Conservation (phyloP, 1,140 invertebrate genomes). For the Solenopsis fugax region DNA sequence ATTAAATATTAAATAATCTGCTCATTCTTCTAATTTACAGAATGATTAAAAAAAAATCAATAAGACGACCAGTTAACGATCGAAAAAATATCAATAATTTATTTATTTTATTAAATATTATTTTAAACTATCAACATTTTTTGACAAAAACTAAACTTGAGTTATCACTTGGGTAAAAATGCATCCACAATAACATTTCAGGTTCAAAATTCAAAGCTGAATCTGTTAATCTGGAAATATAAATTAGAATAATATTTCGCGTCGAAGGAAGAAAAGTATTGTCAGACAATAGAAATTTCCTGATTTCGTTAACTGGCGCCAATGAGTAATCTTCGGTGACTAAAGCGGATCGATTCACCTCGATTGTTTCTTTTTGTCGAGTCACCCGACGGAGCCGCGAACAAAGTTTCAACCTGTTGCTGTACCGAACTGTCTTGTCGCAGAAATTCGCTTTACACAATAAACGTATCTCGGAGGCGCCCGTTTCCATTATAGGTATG, state of each 20-base stretch:
- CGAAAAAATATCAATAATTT: too few species aligned
- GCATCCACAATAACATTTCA: too few species aligned
- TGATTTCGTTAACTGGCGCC: background rate
- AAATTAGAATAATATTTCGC: slow-evolving; percentile 3
- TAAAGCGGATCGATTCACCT: slow-evolving; percentile 26
- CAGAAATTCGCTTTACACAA: slow-evolving; percentile 46
- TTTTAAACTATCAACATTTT: too few species aligned
- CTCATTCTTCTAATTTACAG: too few species aligned
- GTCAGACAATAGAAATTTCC: background rate
- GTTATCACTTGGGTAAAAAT: too few species aligned
- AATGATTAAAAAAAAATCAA: too few species aligned
- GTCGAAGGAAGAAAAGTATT: background rate
- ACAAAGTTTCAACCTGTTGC: slow-evolving; percentile 57
- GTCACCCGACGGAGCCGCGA: slow-evolving; percentile 4
- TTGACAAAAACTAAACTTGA: too few species aligned
- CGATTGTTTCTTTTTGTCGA: slow-evolving; percentile 41
- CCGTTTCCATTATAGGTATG: slow-evolving; percentile 25
- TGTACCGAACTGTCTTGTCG: slow-evolving; percentile 19
- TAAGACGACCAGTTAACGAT: too few species aligned
- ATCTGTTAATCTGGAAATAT: background rate
- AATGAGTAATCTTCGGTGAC: slow-evolving; percentile 1
- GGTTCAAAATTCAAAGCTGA: background rate
- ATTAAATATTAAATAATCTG: too few species aligned
- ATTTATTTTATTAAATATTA: too few species aligned
- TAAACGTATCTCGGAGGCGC: slow-evolving; percentile 23